These are phyloP conservation scores for Callyntrura guangdongensis DNA, from an alignment of 2,888 invertebrate species.

Conservation along the genomic window DNA sequence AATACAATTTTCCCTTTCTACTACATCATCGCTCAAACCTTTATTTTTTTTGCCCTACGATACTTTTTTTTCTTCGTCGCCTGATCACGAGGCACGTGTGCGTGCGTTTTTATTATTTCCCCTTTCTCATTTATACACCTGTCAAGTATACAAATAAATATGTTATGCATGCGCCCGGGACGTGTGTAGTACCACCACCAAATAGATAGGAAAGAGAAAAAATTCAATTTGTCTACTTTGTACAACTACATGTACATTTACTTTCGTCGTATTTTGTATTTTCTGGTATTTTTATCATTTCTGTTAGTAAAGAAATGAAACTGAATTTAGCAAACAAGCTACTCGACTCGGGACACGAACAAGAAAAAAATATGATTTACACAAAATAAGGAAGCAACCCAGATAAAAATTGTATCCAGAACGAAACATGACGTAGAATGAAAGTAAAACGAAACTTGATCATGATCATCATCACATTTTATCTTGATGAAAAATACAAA, in stretches of 20 bases:
- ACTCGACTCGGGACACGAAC: neutral
- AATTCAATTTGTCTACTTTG: constrained; percentile 65
- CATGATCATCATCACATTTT: neutral
- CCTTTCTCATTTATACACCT: constrained; percentile 56
- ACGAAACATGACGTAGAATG: neutral
- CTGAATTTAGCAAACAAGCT: constrained; percentile 23
- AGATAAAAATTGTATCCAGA: neutral
- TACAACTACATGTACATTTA: constrained; percentile 51
- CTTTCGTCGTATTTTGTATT: constrained; percentile 41
- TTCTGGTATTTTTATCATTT: constrained; percentile 14
- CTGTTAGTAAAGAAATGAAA: neutral
- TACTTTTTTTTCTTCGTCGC: constrained; percentile 33
- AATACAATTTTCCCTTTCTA: constrained; percentile 64
- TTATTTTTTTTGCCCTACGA: neutral
- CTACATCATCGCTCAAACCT: neutral
- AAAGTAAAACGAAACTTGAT: constrained; percentile 5
- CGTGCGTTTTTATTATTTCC: constrained; percentile 26
- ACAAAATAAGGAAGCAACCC: constrained; percentile 11
- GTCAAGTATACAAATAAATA: constrained; percentile 55
- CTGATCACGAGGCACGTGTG: constrained; percentile 29
- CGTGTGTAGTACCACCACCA: neutral
- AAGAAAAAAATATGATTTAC: constrained; percentile 37
- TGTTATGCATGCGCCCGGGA: constrained; percentile 30
- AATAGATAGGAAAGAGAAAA: constrained; percentile 19
- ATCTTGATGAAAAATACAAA: constrained; percentile 31